Evolutionary conservation across 2,888 invertebrate species (phyloP).

Genomic region (Tanytarsus gracilentus): DNA sequence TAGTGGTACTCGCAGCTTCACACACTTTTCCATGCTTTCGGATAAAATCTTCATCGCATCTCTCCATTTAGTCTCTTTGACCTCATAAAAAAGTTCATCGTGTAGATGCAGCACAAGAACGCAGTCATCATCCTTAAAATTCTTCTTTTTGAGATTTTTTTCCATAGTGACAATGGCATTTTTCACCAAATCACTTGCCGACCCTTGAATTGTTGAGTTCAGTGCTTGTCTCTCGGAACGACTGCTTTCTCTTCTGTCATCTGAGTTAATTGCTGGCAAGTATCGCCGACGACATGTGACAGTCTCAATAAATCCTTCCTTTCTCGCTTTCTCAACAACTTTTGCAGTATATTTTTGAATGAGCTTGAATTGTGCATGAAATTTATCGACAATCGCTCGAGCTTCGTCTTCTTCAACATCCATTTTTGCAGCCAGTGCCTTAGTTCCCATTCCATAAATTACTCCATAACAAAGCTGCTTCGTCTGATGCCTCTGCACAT

Average conservation of each 20-base stretch:
- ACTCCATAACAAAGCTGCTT: constrained; percentile 94
- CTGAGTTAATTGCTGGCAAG: constrained; percentile 63
- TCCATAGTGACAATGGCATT: constrained; percentile 77
- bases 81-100: constrained; percentile 93
- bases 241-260: constrained; percentile 52
- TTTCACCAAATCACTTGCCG: constrained; percentile 93
- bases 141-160: constrained; percentile 45
- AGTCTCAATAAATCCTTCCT: constrained; percentile 74
- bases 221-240: constrained; percentile 93
- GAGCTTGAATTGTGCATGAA: constrained; percentile 66
- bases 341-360: constrained; percentile 45
- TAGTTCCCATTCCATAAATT: constrained; percentile 92
- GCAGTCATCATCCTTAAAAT: constrained; percentile 32
- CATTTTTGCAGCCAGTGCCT: constrained; percentile 68
- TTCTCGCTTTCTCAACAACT: constrained; percentile 54
- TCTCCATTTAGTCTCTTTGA: constrained; percentile 50
- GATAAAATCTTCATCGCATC: constrained; percentile 57
- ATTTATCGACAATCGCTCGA: constrained; percentile 64
- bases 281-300: constrained; percentile 68
- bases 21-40: constrained; percentile 69
- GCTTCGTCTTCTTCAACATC: constrained; percentile 73
- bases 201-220: constrained; percentile 92
- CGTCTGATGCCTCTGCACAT: constrained; percentile 70
- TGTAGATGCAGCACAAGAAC: constrained; percentile 80
- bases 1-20: constrained; percentile 64